phyloP scores from a whole-genome alignment of 30 jellyfish, hydroid and myxozoan species.

The Turritopsis rubra region DNA sequence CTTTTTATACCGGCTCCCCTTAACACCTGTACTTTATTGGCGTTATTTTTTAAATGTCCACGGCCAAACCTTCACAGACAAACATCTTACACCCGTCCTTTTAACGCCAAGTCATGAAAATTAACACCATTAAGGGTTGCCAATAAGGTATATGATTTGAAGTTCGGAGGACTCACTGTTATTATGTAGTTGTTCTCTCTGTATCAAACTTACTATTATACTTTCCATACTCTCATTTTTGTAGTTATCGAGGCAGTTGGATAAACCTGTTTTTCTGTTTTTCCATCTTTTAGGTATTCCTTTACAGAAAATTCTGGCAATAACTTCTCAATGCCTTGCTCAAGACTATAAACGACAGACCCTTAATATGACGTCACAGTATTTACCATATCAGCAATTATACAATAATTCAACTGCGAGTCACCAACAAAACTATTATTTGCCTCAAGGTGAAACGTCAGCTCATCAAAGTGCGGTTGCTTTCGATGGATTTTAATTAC shows the following conservation, averaged over 20 bases:
- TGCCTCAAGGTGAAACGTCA: background rate
- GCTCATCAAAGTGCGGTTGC: background rate
- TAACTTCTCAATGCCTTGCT: conserved; percentile 78
- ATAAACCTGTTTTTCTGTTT: background rate
- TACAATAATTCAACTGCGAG: background rate
- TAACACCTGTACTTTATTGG: background rate
- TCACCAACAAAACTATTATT: background rate
- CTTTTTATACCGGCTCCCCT: too few relatives aligned
- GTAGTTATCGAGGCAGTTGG: too few relatives aligned
- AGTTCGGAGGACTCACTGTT: too few relatives aligned
- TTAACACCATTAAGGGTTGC: too few relatives aligned
- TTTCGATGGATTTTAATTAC: background rate
- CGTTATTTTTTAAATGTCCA: background rate
- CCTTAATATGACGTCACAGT: background rate
- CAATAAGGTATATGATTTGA: too few relatives aligned
- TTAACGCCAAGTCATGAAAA: too few relatives aligned
- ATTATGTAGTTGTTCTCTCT: too few relatives aligned
- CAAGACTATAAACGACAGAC: conserved; percentile 46
- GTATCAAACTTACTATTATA: too few relatives aligned
- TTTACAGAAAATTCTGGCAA: conserved; percentile 38
- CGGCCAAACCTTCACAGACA: too few relatives aligned
- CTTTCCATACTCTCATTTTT: too few relatives aligned
- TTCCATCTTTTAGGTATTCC: conserved; percentile 41
- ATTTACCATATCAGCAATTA: background rate
- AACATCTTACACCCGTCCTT: too few relatives aligned